These are phyloP conservation scores for Diplazon laetatorius DNA, from an alignment of 2,888 invertebrate genomes.

Conservation along the genomic window DNA sequence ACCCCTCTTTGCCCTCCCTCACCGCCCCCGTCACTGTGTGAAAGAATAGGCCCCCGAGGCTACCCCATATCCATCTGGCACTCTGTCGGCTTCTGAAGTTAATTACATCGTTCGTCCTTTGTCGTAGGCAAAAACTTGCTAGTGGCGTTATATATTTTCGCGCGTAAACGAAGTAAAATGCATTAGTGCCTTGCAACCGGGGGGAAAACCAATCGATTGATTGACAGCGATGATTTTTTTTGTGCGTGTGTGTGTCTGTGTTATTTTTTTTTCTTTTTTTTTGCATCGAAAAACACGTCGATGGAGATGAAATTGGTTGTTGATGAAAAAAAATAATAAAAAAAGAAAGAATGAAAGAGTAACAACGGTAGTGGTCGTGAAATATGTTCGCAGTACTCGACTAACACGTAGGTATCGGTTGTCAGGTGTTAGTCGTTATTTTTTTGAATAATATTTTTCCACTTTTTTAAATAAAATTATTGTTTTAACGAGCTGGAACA, in stretches of 20 bases:
- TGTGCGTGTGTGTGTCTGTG: too few species aligned
- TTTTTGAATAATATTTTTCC: too few species aligned
- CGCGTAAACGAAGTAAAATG: slow-evolving; percentile 8
- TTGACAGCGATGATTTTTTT: slow-evolving; percentile 35
- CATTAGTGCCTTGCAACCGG: slow-evolving; percentile 4
- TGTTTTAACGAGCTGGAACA: too few species aligned
- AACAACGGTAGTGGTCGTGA: background rate
- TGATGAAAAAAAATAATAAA: too few species aligned
- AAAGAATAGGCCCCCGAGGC: slow-evolving; percentile 26
- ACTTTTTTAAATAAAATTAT: too few species aligned
- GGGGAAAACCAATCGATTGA: slow-evolving; percentile 28
- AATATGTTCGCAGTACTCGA: too few species aligned
- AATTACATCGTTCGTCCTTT: slow-evolving; percentile 47
- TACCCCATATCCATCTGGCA: slow-evolving; percentile 37
- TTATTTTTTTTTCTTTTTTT: slow-evolving; percentile 13
- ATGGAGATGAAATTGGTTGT: too few species aligned
- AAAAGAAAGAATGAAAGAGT: too few species aligned
- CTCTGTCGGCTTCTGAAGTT: slow-evolving; percentile 39
- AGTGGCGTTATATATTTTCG: background rate
- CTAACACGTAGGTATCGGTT: too few species aligned
- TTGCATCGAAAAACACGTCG: background rate
- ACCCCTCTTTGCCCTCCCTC: slow-evolving; percentile 24
- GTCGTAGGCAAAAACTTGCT: slow-evolving; percentile 34
- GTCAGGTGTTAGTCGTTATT: too few species aligned
- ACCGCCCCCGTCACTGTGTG: too few species aligned